phyloP scores from a whole-genome alignment of 2,113 vertebrate genomes.

The Grallaria varia region DNA sequence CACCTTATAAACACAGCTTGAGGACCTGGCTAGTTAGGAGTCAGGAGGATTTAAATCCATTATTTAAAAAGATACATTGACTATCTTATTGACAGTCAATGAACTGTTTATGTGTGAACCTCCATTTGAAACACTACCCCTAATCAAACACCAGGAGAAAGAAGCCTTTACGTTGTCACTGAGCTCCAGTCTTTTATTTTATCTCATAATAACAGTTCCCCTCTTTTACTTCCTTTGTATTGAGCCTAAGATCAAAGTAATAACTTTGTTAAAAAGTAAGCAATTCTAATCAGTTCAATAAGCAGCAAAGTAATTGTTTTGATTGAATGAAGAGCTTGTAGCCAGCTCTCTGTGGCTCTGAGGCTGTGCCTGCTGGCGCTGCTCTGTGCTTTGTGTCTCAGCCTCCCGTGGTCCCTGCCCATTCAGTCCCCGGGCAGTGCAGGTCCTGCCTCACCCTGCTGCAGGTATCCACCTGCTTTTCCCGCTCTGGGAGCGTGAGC shows the following conservation, averaged over 20 bases:
- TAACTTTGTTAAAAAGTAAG: background rate
- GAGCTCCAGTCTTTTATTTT: background rate
- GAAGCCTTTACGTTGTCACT: background rate
- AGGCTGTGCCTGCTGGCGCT: background rate
- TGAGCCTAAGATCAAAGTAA: background rate
- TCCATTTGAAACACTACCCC: background rate
- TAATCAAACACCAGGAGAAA: background rate
- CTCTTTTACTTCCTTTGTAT: background rate
- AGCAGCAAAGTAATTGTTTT: background rate
- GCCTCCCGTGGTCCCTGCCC: background rate
- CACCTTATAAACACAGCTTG: background rate
- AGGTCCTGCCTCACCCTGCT: accelerated
- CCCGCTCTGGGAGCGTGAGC: background rate
- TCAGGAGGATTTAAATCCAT: background rate
- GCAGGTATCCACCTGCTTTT: background rate
- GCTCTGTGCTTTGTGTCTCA: background rate
- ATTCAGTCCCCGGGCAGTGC: accelerated
- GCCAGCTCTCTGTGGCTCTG: background rate
- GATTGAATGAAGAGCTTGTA: background rate
- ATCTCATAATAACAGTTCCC: background rate
- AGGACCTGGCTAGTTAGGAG: background rate
- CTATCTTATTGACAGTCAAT: background rate
- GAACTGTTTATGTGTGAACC: background rate
- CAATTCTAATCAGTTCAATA: background rate
- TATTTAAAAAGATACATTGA: background rate